Percentiles rank a stretch among this genome's conserved stretches.
phyloP scores from a whole-genome alignment of 2,888 invertebrate species.

The Ceratothoa steindachneri region DNA sequence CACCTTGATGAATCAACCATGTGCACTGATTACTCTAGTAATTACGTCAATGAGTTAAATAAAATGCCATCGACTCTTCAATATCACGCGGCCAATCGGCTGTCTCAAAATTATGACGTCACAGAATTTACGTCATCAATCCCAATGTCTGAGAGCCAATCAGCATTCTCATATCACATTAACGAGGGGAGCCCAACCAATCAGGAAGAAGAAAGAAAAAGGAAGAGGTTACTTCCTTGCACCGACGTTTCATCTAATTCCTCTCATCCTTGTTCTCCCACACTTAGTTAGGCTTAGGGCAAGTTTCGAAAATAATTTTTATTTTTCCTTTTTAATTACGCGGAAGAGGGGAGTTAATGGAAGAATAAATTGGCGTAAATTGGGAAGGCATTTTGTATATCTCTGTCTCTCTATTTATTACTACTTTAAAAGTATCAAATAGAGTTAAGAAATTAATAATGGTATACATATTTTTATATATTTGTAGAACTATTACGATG shows the following conservation, averaged over 20 bases:
- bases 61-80: constrained; percentile 3
- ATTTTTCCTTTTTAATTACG: not conserved
- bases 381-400: not conserved
- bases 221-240: constrained; percentile 15
- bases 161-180: not conserved
- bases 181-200: not conserved
- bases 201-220: not conserved
- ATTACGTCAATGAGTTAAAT: constrained; percentile 3
- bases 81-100: not conserved
- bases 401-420: not conserved
- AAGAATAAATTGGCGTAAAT: not conserved
- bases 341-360: not conserved
- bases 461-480: not conserved
- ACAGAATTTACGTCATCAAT: constrained; percentile 1
- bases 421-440: not conserved
- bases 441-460: not conserved
- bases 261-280: constrained; percentile 7
- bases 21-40: constrained; percentile 5
- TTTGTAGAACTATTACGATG: no score
- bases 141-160: not conserved
- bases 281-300: constrained; percentile 10
- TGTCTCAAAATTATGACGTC: not conserved
- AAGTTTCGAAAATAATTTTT: not conserved
- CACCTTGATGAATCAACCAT: not conserved
- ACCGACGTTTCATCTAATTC: constrained; percentile 9